Conservation (phyloP, 2,888 invertebrate genomes). For the Eristalis intricaria region DNA sequence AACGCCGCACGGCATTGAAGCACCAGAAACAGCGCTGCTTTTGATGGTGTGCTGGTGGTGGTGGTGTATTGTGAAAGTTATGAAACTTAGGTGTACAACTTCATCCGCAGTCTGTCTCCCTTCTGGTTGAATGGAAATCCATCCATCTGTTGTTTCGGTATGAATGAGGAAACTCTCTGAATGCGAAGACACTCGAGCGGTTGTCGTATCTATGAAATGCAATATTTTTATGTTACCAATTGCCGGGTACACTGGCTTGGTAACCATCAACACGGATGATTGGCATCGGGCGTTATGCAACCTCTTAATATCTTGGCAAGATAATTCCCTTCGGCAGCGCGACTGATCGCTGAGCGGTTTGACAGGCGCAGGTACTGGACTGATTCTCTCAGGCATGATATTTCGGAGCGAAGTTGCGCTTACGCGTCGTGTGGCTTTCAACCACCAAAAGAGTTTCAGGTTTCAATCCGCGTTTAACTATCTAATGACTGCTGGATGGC, state of each 20-base stretch:
- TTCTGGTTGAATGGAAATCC: conserved; percentile 49
- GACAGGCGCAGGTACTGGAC: conserved; percentile 9
- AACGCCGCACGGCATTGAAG: not conserved
- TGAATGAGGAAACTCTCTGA: conserved; percentile 59
- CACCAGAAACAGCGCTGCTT: not conserved
- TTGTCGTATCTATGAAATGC: conserved; percentile 41
- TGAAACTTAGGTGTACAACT: conserved; percentile 40
- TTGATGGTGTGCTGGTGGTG: conserved; percentile 3
- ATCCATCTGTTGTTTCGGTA: not conserved
- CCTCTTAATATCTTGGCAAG: conserved; percentile 3
- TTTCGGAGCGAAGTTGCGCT: conserved; percentile 22
- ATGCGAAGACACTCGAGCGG: conserved; percentile 10
- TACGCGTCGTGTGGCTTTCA: conserved; percentile 14
- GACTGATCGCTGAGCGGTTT: not conserved
- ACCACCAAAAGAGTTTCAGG: conserved; percentile 37
- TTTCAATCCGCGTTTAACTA: conserved; percentile 48
- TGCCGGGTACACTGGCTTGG: conserved; percentile 25
- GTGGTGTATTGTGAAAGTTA: conserved; percentile 61
- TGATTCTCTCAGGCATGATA: conserved; percentile 34
- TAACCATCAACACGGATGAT: conserved; percentile 49
- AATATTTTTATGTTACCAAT: conserved; percentile 61
- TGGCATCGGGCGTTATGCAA: conserved; percentile 51
- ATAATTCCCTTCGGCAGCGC: conserved; percentile 51
- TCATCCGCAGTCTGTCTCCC: conserved; percentile 40
- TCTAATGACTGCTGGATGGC: conserved; percentile 36